Percentiles rank a stretch among this genome's conserved stretches.
Conservation (phyloP, 1,140 invertebrate species). For the Trichonephila inaurata region DNA sequence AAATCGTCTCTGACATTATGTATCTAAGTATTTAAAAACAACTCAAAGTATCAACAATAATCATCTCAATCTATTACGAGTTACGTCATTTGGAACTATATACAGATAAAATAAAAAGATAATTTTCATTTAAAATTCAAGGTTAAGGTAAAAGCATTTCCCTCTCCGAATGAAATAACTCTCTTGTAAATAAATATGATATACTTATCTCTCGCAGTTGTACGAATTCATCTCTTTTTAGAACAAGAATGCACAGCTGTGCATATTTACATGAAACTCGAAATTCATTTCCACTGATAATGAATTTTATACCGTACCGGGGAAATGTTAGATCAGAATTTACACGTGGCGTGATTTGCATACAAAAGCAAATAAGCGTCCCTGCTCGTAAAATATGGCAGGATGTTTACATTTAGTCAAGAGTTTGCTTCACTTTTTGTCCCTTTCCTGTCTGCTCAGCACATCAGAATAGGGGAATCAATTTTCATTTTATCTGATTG, state of each 20-base stretch:
- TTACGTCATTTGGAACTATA: too few relatives aligned
- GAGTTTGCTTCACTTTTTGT: neutral
- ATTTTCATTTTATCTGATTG: neutral
- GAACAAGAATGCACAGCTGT: constrained; percentile 6
- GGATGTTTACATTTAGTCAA: constrained; percentile 9
- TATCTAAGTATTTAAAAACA: too few relatives aligned
- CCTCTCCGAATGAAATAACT: too few relatives aligned
- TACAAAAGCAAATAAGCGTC: constrained; percentile 9
- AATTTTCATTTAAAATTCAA: too few relatives aligned
- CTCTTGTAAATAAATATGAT: neutral
- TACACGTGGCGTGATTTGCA: constrained; percentile 38
- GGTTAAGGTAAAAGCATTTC: too few relatives aligned
- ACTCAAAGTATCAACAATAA: too few relatives aligned
- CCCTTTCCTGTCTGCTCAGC: neutral
- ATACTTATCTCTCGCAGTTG: neutral
- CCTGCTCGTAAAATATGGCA: neutral
- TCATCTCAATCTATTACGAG: too few relatives aligned
- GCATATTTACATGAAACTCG: constrained; percentile 7
- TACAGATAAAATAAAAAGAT: too few relatives aligned
- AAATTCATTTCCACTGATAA: neutral
- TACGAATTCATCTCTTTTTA: neutral
- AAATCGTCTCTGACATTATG: too few relatives aligned
- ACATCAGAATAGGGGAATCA: neutral
- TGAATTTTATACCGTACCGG: constrained; percentile 22
- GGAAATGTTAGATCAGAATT: constrained; percentile 7